These are phyloP conservation scores for Apamea crenata DNA, from an alignment of 2,888 invertebrate genomes.

Conservation along the genomic window DNA sequence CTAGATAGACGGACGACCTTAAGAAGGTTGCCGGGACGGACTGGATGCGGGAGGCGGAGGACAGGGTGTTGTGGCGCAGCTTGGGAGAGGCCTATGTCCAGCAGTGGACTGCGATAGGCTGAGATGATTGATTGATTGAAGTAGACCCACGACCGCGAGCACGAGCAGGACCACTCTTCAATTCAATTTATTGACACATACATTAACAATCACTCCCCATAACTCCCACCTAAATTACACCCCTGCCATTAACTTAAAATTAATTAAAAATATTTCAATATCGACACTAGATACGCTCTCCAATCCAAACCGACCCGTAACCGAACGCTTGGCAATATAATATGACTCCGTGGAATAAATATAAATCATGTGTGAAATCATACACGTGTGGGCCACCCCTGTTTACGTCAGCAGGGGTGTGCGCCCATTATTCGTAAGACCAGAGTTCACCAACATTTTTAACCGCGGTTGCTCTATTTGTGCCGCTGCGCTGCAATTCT, in stretches of 20 bases:
- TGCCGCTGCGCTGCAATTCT: constrained; percentile 2
- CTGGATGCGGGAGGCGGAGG: too few species aligned
- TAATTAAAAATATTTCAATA: constrained; percentile 62
- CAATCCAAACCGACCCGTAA: constrained; percentile 52
- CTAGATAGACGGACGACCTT: too few species aligned
- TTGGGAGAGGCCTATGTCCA: too few species aligned
- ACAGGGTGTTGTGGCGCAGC: too few species aligned
- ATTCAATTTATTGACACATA: constrained; percentile 11
- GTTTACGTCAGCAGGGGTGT: constrained; percentile 59
- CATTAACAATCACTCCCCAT: constrained; percentile 9
- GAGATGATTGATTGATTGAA: too few species aligned
- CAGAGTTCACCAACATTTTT: constrained; percentile 44
- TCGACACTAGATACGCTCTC: constrained; percentile 37
- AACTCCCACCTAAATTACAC: constrained; percentile 15
- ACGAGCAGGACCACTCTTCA: background rate
- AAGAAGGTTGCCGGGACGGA: too few species aligned
- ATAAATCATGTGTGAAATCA: constrained; percentile 72
- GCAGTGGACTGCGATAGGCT: too few species aligned
- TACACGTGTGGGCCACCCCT: constrained; percentile 69
- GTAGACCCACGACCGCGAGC: too few species aligned
- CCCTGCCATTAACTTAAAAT: constrained; percentile 36
- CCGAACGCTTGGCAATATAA: constrained; percentile 47
- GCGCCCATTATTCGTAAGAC: constrained; percentile 16
- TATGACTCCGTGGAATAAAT: constrained; percentile 49
- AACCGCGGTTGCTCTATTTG: constrained; percentile 13